These are phyloP conservation scores for Cheilosia vulpina DNA, from an alignment of 2,888 invertebrate genomes.

Conservation along the genomic window DNA sequence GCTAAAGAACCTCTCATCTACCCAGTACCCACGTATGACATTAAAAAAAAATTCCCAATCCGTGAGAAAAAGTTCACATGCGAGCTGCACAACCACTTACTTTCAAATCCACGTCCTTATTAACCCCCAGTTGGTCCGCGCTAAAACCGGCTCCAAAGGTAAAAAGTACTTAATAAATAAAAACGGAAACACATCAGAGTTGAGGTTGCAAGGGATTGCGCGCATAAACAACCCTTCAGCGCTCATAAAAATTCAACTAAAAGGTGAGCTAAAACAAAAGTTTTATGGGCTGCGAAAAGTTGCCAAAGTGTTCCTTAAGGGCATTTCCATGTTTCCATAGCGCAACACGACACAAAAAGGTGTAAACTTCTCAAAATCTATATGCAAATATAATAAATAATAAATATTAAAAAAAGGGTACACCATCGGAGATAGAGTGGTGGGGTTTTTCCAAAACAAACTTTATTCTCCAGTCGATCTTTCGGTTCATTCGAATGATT, in stretches of 20 bases:
- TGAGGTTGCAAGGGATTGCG: not conserved
- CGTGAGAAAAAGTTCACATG: conserved; percentile 56
- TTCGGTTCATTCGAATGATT: conserved; percentile 17
- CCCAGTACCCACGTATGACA: too few species aligned
- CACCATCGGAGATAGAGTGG: not conserved
- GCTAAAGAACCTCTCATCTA: too few species aligned
- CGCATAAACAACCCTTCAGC: conserved; percentile 48
- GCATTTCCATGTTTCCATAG: conserved; percentile 59
- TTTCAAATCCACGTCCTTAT: conserved; percentile 47
- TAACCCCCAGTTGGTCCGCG: conserved; percentile 51
- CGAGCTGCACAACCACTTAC: conserved; percentile 8
- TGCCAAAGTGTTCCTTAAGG: conserved; percentile 67
- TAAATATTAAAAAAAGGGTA: conserved; percentile 29
- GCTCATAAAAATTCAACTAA: conserved; percentile 68
- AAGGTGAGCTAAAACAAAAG: conserved; percentile 66
- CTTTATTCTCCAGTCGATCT: conserved; percentile 18
- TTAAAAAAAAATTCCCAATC: conserved; percentile 11
- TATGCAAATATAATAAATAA: conserved; percentile 64
- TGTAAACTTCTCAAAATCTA: conserved; percentile 51
- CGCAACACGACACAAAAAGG: conserved; percentile 34
- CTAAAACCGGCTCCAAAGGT: conserved; percentile 66
- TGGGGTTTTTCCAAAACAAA: conserved; percentile 1
- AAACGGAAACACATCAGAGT: not conserved
- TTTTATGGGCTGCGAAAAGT: conserved; percentile 67
- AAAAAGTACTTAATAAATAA: conserved; percentile 57